Percentiles rank a stretch among this genome's conserved stretches.
These are phyloP conservation scores for Coturnix japonica DNA, from an alignment of 2,113 vertebrate species.

Conservation along the genomic window DNA sequence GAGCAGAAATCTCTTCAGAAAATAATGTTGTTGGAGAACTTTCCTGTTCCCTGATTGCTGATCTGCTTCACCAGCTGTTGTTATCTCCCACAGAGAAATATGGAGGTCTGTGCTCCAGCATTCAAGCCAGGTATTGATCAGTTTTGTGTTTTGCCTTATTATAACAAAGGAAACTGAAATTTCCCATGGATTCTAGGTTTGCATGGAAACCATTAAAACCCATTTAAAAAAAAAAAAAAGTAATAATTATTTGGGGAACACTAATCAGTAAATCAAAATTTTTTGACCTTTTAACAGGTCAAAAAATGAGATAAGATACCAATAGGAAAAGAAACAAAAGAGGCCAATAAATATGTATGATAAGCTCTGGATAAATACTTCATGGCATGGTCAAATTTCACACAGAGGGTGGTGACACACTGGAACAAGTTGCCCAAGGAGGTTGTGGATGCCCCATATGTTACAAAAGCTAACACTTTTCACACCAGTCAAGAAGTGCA, in stretches of 20 bases:
- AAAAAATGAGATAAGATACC: constrained; percentile 15
- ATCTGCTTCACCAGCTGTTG: constrained; percentile 13
- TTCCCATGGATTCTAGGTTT: neutral
- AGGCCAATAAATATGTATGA: neutral
- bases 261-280: neutral
- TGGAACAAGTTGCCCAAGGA: too few relatives aligned
- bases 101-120: neutral
- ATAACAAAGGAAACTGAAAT: constrained; percentile 18
- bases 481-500: neutral
- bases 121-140: neutral
- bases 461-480: neutral
- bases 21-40: neutral
- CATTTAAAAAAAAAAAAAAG: neutral
- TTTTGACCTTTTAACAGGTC: neutral
- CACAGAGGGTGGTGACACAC: too few relatives aligned
- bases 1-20: neutral
- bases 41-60: neutral
- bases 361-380: neutral
- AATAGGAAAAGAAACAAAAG: neutral
- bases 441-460: neutral
- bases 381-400: neutral
- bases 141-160: neutral
- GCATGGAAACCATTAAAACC: neutral
- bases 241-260: neutral
- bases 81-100: neutral